Base-by-base conservation (phyloP, 2,888 invertebrate species). In the Gasteruption jaculator region DNA sequence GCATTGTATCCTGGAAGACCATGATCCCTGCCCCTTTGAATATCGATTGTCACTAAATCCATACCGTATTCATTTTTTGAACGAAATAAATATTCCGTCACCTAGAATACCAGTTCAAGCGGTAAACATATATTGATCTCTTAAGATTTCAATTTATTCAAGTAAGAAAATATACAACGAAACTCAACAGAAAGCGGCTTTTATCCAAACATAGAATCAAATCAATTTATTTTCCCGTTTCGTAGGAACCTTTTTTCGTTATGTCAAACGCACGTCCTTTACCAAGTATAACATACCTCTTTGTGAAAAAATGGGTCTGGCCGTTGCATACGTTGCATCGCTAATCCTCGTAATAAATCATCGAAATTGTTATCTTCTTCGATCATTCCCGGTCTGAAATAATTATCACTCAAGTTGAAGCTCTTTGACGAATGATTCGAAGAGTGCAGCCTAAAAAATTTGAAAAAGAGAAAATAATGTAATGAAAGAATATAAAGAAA, bases 1-100 rank as follows among this genome's bases (percentile, higher is more conserved):
- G 77, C 76, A 56, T 81, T 82, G 63, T 82, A 82, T 2, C 79
- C 75, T 1, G 76, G 78, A 21, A 83, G 63, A 3, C 82, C 82
- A 57, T 83, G 82, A 52, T 83, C 82, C 46, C 82, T 66, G 18
- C 81, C 80, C 31, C 82, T 68, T 58, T 83, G 82, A 43, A 82
- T 76, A 51, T 82, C 81, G 61, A 82, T 76, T 3, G 82, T 76
- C 31, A 78, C 73, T 18, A 83, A 68, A 56, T 83, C 82, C 62
- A 80, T 63, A 1, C 82, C 82, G 46, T 55, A 62, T 21, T 63
- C 57, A 34, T 61, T 65, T 16, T 60, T 54, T 22, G 52, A 54
- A 24, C 58, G 52, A 57, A 70, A 71, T 43, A 68, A 47, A 55
- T 61, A 66, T 44, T 68, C 61, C 14, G 69, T 71, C 30, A 66